Evolutionary conservation across 2,113 vertebrate genomes (phyloP), one percentile per base, ranked within the genome.

Genomic region (Myiagra hebetior): DNA sequence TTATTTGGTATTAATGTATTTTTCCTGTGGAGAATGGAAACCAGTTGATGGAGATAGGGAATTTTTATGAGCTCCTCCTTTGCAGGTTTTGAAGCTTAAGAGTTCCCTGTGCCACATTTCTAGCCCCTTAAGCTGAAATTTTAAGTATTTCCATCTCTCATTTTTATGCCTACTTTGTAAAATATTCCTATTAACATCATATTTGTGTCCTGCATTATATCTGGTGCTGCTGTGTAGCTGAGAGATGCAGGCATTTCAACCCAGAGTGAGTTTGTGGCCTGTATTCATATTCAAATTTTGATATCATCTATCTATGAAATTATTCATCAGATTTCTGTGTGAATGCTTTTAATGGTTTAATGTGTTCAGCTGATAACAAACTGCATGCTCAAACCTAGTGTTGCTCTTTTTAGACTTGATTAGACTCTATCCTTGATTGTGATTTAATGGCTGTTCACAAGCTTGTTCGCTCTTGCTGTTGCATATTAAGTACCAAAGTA

Each of bases 251-350:
- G n/a, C 86, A 4, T 91, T 96, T 91, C 91, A 87, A 39, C 73
- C 64, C 31, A 52, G 63, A 91, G 23, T 6, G 46, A 69, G 78
- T 77, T 23, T 93, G 67, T 88, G 69, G 60, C 69, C 91, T 91
- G 69, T 91, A 97, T 97, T 97, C 95, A 91, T 96, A 96, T 96
- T 96, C 65, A 96, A 57, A 96, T 95, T 55, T 55, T 87, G n/a
- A 10, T 76, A 89, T 92, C 89, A 70, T 88, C 72, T 82, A 75
- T 85, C 93, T 82, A 87, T 84, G 83, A 92, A 94, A 70, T 87
- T 69, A 44, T 80, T 77, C 95, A 84, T 86, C 74, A 56, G 73
- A 72, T 91, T 86, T 76, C 15, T 46, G 37, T 63, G 81, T 52
- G 65, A 82, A 81, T 94, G 85, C 76, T 95, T 72, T 65, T 39